phyloP scores from a whole-genome alignment of 2,797 vertebrate species.

The Cercopithecus petaurista region DNA sequence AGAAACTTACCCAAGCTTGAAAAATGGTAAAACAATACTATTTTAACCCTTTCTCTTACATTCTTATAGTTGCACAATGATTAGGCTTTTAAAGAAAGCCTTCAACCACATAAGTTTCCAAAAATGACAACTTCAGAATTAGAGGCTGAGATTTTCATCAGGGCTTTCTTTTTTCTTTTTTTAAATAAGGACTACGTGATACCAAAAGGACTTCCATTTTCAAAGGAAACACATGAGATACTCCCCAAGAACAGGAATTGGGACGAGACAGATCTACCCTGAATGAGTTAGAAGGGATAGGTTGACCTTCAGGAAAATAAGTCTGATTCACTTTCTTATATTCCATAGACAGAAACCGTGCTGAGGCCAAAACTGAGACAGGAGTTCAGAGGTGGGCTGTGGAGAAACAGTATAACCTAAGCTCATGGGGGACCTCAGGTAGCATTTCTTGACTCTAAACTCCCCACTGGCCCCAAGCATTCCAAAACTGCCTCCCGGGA shows the following conservation, averaged over 20 bases:
- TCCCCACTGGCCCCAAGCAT: too few species aligned
- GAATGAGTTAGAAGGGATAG: background rate
- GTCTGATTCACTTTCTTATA: background rate
- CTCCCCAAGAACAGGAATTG: background rate
- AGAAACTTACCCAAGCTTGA: constrained; percentile 40
- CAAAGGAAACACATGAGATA: background rate
- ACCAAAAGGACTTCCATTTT: constrained; percentile 29
- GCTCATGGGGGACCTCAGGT: background rate
- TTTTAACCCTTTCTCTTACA: background rate
- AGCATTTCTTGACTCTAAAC: background rate
- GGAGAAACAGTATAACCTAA: background rate
- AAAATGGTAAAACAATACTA: background rate
- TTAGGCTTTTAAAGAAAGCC: constrained; percentile 22
- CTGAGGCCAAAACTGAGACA: background rate
- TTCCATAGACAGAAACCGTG: background rate
- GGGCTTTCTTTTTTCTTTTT: background rate
- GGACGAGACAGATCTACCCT: background rate
- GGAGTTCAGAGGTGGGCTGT: background rate
- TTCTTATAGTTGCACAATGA: background rate
- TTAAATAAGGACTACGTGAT: background rate
- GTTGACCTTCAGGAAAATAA: background rate
- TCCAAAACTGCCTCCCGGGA: background rate
- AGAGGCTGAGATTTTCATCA: background rate
- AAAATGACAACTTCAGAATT: constrained; percentile 35
- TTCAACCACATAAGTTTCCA: background rate